Conservation (phyloP, 2,113 vertebrate genomes). For the Gobius niger region DNA sequence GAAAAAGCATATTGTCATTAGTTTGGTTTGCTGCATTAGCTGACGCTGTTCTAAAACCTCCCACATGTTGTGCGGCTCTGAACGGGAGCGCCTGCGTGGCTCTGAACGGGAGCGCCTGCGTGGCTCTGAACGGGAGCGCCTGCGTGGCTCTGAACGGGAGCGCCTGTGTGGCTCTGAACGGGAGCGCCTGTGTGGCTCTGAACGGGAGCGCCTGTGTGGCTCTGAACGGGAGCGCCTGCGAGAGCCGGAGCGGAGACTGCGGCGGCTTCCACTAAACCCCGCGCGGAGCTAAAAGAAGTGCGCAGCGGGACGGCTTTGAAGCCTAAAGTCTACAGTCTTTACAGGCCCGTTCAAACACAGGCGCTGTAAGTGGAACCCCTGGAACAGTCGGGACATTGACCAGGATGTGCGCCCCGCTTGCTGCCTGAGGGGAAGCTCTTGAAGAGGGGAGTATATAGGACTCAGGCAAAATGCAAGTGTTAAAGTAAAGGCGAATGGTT, state of each 20-base stretch:
- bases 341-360: not conserved
- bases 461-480: not conserved
- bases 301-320: constrained; percentile 22
- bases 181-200: no score
- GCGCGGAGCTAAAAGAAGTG: constrained; percentile 19
- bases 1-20: no score
- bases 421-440: not conserved
- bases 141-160: no score
- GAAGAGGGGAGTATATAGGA: not conserved
- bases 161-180: no score
- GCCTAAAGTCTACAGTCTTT: constrained; percentile 33
- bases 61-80: no score
- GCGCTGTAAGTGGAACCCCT: constrained; percentile 4
- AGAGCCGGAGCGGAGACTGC: not conserved
- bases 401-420: not conserved
- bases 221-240: not conserved
- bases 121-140: no score
- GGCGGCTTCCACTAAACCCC: constrained; percentile 2
- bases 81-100: not conserved
- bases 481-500: not conserved
- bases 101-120: not conserved
- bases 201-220: no score
- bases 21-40: no score
- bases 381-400: not conserved
- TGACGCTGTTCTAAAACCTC: no score